Conservation (phyloP, 1,140 invertebrate genomes). For the Phenacoccus solenopsis region DNA sequence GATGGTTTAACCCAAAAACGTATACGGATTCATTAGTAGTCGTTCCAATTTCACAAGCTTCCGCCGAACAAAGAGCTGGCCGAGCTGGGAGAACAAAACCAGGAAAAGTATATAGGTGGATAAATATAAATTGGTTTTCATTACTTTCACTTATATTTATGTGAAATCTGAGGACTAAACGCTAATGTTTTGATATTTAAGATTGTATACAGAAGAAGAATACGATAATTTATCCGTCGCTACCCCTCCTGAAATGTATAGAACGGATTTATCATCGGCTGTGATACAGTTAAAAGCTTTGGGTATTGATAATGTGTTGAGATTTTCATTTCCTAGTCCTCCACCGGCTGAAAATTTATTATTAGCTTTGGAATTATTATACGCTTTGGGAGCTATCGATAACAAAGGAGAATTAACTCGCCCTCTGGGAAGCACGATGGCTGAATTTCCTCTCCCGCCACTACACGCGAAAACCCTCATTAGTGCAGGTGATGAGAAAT, state of each 20-base stretch:
- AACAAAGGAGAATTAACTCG: conserved; percentile 63
- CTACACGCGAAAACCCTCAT: conserved; percentile 80
- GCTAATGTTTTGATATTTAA: conserved; percentile 30
- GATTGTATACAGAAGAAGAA: conserved; percentile 64
- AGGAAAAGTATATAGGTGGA: conserved; percentile 67
- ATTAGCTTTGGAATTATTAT: conserved; percentile 72
- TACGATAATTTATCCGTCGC: conserved; percentile 53
- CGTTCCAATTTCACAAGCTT: conserved; percentile 75
- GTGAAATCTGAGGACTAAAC: not conserved
- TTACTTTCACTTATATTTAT: too few species aligned
- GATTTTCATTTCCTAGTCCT: conserved; percentile 72
- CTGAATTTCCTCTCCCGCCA: conserved; percentile 82
- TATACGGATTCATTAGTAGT: conserved; percentile 74
- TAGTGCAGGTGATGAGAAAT: conserved; percentile 51
- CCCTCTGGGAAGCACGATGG: conserved; percentile 71
- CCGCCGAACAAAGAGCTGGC: conserved; percentile 82
- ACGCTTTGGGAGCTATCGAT: conserved; percentile 74
- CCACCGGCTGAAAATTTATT: conserved; percentile 84
- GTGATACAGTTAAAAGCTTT: conserved; percentile 89
- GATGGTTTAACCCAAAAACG: conserved; percentile 73
- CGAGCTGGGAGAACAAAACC: conserved; percentile 70
- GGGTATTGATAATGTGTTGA: conserved; percentile 78
- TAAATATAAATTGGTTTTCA: conserved; percentile 5
- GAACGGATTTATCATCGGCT: conserved; percentile 71
- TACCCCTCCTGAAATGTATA: conserved; percentile 84